phyloP scores from a whole-genome alignment of 2,888 invertebrate genomes.

The Sphaerophoria rueppellii region DNA sequence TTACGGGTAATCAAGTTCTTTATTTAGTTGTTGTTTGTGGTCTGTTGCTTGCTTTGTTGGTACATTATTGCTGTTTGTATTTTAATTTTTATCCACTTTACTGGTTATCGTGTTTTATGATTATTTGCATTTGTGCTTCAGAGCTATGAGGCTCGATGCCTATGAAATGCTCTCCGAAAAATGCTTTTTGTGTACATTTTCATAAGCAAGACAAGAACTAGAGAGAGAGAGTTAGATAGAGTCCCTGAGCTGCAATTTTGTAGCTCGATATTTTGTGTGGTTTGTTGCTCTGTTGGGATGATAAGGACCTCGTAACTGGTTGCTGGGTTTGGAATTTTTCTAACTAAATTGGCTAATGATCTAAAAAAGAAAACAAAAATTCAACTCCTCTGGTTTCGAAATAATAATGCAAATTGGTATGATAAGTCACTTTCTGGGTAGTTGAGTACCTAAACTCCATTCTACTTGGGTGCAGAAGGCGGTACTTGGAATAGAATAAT shows the following conservation, averaged over 20 bases:
- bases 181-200: neutral
- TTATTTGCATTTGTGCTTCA: slow-evolving; percentile 50
- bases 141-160: neutral
- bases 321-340: neutral
- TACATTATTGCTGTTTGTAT: slow-evolving; percentile 5
- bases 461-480: neutral
- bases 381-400: slow-evolving; percentile 4
- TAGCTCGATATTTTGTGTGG: slow-evolving; percentile 29
- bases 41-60: neutral
- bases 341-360: slow-evolving; percentile 24
- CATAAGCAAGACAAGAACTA: neutral
- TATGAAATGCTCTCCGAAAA: neutral
- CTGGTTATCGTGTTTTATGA: slow-evolving; percentile 42
- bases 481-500: too few species aligned
- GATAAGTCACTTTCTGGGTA: neutral
- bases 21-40: slow-evolving; percentile 10
- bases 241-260: slow-evolving; percentile 27
- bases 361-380: neutral
- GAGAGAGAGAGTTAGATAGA: neutral
- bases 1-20: slow-evolving; percentile 61
- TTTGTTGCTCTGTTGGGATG: slow-evolving; percentile 30
- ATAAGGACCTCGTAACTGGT: neutral
- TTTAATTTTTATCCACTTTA: slow-evolving; percentile 28
- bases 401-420: slow-evolving; percentile 38
- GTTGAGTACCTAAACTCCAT: too few species aligned